phyloP scores from a whole-genome alignment of 2,888 invertebrate genomes.

The Catotricha subobsoleta region DNA sequence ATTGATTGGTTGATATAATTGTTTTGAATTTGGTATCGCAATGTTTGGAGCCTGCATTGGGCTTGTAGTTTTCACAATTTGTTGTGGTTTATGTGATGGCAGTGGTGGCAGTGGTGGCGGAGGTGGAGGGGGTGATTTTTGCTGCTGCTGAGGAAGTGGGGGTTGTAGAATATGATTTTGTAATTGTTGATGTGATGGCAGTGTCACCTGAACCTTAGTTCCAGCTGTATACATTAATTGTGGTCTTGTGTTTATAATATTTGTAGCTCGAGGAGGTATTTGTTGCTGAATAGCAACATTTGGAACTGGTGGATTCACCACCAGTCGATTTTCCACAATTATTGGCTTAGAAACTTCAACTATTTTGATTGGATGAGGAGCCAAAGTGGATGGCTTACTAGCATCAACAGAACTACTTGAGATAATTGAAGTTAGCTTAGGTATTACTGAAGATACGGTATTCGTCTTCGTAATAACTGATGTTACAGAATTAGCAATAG shows the following conservation, averaged over 20 bases:
- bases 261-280: neutral
- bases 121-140: conserved; percentile 29
- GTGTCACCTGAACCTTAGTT: neutral
- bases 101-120: conserved; percentile 16
- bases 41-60: conserved; percentile 48
- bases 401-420: neutral
- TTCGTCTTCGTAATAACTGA: conserved; percentile 38
- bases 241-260: neutral
- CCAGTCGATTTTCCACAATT: conserved; percentile 28
- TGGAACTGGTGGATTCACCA: conserved; percentile 29
- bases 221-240: neutral
- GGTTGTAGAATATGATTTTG: neutral
- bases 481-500: conserved; percentile 27
- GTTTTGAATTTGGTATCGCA: conserved; percentile 40
- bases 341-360: conserved; percentile 11
- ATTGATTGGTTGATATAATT: conserved; percentile 19
- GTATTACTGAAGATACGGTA: conserved; percentile 30
- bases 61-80: too few relatives aligned
- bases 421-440: neutral
- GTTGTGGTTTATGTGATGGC: conserved; percentile 21
- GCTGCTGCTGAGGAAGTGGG: conserved; percentile 6
- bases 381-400: conserved; percentile 24
- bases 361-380: conserved; percentile 25
- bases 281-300: neutral
- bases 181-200: too few relatives aligned